Evolutionary conservation across 2,888 invertebrate species (phyloP), one percentile per base, ranked within the genome.

Genomic region (Troglohyphantes excavatus): DNA sequence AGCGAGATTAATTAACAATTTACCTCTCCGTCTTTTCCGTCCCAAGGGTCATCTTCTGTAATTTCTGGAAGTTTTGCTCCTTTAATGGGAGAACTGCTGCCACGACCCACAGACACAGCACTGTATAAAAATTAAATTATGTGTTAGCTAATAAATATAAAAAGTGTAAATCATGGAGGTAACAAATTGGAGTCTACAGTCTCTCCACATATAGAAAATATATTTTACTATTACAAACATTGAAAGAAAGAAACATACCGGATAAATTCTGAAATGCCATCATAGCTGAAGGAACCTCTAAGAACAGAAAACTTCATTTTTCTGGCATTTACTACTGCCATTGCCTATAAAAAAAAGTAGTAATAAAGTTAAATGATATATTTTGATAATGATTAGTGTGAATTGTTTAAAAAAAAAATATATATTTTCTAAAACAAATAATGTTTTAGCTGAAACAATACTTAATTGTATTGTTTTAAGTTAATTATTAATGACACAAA

Each of bases 281-380:
- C 96, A 93, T 96, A 96, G 0, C 98, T 98, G 95, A 99, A 99
- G 26, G 99, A 96, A 13, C 99, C 99, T 92, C 97, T 95, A 0
- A 99, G 95, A 7, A 97, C 95, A 0, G 99, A 97, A 94, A 97
- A 99, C 94, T 99, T 99, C 96, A 98, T 97, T 94, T 99, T 99
- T 94, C 98, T 97, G 17, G 96, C 95, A 94, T 98, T 99, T 86
- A 99, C 96, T 21, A 98, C 98, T 6, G 98, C 98, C 96, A 99
- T 96, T 0, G 99, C 91, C 91, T 91, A 46, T 19, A 89, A 53
- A 53, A 17, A 13, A n/a, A n/a, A n/a, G n/a, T n/a, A n/a, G n/a
- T n/a, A n/a, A n/a, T n/a, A n/a, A n/a, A n/a, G n/a, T n/a, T n/a
- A n/a, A n/a, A n/a, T n/a, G n/a, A n/a, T n/a, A n/a, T n/a, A n/a